Conservation (phyloP, 1,140 invertebrate species). For the Nebria ingens region DNA sequence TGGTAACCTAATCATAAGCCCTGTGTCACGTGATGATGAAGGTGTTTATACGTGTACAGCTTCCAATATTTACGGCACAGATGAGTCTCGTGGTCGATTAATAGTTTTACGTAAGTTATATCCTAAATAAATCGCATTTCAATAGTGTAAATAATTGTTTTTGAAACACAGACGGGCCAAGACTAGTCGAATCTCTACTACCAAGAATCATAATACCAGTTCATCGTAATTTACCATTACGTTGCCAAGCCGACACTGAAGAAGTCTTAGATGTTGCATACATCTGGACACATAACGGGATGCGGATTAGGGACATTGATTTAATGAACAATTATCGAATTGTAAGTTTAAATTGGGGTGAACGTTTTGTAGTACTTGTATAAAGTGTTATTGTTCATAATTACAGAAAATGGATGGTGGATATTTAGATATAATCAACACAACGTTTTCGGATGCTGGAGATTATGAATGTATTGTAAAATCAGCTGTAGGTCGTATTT, state of each 20-base stretch:
- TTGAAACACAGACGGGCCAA: slow-evolving; percentile 47
- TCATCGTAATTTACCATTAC: slow-evolving; percentile 57
- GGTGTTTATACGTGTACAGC: slow-evolving; percentile 84
- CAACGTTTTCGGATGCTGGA: slow-evolving; percentile 74
- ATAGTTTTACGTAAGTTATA: slow-evolving; percentile 70
- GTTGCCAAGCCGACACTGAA: slow-evolving; percentile 72
- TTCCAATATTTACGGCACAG: slow-evolving; percentile 69
- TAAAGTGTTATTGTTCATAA: slow-evolving; percentile 14
- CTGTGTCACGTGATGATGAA: slow-evolving; percentile 77
- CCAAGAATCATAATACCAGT: slow-evolving; percentile 55
- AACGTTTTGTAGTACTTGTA: no score
- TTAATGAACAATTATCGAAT: slow-evolving; percentile 23
- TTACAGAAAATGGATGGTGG: slow-evolving; percentile 52
- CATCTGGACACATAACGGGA: slow-evolving; percentile 81
- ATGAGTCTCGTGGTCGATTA: slow-evolving; percentile 68
- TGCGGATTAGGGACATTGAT: slow-evolving; percentile 59
- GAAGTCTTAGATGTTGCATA: slow-evolving; percentile 78
- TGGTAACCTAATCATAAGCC: slow-evolving; percentile 77
- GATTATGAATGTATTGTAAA: slow-evolving; percentile 82
- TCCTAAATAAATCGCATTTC: background rate
- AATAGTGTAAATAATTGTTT: background rate
- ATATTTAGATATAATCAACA: slow-evolving; percentile 66
- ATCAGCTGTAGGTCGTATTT: slow-evolving; percentile 74
- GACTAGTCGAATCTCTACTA: slow-evolving; percentile 55
- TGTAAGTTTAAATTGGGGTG: slow-evolving; percentile 16